A percentile compares a stretch with the other conserved stretches of the same genome.
phyloP scores from a whole-genome alignment of 2,797 vertebrate genomes.

The Dicrostonyx torquatus region DNA sequence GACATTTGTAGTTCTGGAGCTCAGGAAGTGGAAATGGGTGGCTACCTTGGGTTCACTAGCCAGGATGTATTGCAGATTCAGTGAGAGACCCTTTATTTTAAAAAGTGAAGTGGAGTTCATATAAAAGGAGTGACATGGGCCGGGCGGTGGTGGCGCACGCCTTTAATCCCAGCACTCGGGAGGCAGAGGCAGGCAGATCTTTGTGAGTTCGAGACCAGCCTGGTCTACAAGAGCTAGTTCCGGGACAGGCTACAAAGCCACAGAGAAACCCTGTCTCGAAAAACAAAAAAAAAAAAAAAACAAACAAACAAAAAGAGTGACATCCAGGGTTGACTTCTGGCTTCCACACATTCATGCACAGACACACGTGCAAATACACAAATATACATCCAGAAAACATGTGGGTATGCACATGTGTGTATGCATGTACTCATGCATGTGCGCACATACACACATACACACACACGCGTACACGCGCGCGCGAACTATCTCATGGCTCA shows the following conservation, averaged over 20 bases:
- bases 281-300: no score
- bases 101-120: not conserved
- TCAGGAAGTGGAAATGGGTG: not conserved
- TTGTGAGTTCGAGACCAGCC: no score
- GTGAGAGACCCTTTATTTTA: not conserved
- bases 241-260: no score
- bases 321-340: not conserved
- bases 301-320: no score
- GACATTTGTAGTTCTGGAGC: not conserved
- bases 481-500: not conserved
- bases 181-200: no score
- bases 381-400: not conserved
- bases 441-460: not conserved
- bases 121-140: not conserved
- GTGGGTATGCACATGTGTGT: not conserved
- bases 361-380: not conserved
- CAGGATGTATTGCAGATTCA: not conserved
- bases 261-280: no score
- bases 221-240: no score
- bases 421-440: fast-evolving
- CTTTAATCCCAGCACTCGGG: no score
- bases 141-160: no score
- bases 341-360: not conserved
- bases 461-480: not conserved
- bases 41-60: not conserved